Conservation (phyloP, 2,797 vertebrate species). For the Clarias fuscus region DNA sequence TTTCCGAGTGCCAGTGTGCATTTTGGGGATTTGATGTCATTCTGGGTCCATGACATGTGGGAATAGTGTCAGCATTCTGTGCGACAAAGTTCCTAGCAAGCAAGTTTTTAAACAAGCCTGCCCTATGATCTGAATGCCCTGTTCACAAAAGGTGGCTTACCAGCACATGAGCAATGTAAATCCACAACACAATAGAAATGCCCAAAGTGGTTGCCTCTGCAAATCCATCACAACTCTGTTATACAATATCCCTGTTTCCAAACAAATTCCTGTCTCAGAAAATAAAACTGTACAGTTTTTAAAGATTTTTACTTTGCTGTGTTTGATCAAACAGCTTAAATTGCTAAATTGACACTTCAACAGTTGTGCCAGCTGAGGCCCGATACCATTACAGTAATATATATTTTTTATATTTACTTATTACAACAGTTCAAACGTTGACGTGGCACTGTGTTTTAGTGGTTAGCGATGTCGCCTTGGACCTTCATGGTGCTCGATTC, state of each 20-base stretch:
- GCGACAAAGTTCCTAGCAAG: constrained; percentile 69
- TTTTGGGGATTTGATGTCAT: constrained; percentile 15
- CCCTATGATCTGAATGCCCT: constrained; percentile 65
- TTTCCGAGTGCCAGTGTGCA: not conserved
- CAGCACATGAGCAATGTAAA: constrained; percentile 59
- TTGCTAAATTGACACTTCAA: not conserved
- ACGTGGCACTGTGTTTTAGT: too few species aligned
- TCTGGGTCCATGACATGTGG: constrained; percentile 57
- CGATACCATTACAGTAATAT: not conserved
- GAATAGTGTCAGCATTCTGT: constrained; percentile 74
- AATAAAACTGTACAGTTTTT: not conserved
- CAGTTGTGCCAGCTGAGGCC: not conserved
- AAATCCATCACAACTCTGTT: constrained; percentile 9
- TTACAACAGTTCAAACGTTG: too few species aligned
- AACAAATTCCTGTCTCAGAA: not conserved
- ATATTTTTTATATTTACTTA: too few species aligned
- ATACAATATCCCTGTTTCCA: constrained; percentile 24
- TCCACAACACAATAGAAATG: constrained; percentile 63
- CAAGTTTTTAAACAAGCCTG: constrained; percentile 65
- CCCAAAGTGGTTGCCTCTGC: constrained; percentile 52
- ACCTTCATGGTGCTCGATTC: too few species aligned
- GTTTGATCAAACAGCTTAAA: not conserved
- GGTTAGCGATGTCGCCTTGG: too few species aligned
- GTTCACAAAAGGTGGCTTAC: constrained; percentile 71
- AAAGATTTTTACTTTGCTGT: not conserved